These are phyloP conservation scores for Rhinella marina DNA, from an alignment of 2,797 vertebrate species.

Conservation along the genomic window DNA sequence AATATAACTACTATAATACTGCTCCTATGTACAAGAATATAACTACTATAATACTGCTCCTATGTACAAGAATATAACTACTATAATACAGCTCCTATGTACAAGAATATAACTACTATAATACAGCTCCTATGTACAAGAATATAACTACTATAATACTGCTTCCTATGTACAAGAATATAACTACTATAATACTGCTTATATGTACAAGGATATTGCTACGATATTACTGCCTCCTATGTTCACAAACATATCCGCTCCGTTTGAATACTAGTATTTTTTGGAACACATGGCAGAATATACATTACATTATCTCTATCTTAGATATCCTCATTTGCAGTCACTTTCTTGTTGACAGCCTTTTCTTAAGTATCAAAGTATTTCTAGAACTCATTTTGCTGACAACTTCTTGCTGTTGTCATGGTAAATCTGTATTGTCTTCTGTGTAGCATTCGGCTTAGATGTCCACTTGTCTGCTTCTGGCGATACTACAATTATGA, in stretches of 20 bases:
- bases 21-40: not conserved
- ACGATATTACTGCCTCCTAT: no score
- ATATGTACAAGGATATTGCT: not conserved
- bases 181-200: no score
- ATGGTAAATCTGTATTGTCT: slow-evolving; percentile 23
- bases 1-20: no score
- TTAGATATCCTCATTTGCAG: not conserved
- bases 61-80: no score
- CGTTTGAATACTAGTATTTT: no score
- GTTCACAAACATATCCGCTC: no score
- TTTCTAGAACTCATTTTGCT: slow-evolving; percentile 7
- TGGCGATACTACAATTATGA: slow-evolving; percentile 14
- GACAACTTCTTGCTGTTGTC: slow-evolving; percentile 7
- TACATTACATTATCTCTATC: not conserved
- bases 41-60: no score
- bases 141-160: slow-evolving; percentile 6
- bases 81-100: not conserved
- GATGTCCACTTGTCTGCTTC: slow-evolving; percentile 29
- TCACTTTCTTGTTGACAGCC: not conserved
- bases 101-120: not conserved
- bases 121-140: not conserved
- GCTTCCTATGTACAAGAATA: not conserved
- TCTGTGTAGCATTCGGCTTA: not conserved
- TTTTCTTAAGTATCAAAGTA: not conserved
- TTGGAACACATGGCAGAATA: not conserved